A percentile compares a stretch with the other conserved stretches of the same genome.
Evolutionary conservation across 2,797 vertebrate genomes (phyloP).

Genomic region (Orientallactaga sibirica): DNA sequence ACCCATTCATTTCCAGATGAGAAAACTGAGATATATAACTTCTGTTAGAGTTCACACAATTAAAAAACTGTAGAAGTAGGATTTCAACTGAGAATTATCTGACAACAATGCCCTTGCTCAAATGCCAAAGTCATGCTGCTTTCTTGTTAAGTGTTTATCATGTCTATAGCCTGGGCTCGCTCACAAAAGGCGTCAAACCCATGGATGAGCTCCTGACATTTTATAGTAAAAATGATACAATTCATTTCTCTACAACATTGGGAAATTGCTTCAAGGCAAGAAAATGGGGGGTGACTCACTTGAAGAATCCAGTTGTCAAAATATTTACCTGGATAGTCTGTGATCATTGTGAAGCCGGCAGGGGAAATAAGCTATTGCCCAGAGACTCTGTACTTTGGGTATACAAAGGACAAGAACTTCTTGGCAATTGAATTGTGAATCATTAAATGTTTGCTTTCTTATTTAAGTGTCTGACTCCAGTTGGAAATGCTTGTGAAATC

Average conservation of each 20-base stretch:
- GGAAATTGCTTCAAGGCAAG: conserved; percentile 58
- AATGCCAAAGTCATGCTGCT: conserved; percentile 2
- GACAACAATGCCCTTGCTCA: conserved; percentile 7
- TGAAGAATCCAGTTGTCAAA: conserved; percentile 65
- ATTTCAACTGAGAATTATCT: conserved; percentile 31
- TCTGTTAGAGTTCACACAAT: conserved; percentile 24
- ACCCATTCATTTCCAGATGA: conserved; percentile 26
- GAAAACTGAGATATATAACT: conserved; percentile 4
- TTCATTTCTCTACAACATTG: not conserved
- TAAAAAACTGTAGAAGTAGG: not conserved
- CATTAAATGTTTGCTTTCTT: conserved; percentile 59
- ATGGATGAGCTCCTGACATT: conserved; percentile 48
- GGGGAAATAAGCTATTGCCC: conserved; percentile 51
- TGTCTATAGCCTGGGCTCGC: not conserved
- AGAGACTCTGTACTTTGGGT: not conserved
- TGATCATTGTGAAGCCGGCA: conserved; percentile 36
- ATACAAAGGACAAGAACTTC: conserved; percentile 60
- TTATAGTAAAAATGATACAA: conserved; percentile 13
- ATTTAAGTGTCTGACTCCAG: conserved; percentile 37
- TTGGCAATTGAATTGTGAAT: conserved; percentile 49
- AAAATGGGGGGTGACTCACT: not conserved
- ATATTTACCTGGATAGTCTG: conserved; percentile 59
- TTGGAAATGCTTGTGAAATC: conserved; percentile 23
- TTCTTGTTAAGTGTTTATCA: conserved; percentile 55
- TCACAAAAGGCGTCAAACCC: conserved; percentile 13